phyloP scores from a whole-genome alignment of 2,113 vertebrate genomes.

The Poecilia latipinna region DNA sequence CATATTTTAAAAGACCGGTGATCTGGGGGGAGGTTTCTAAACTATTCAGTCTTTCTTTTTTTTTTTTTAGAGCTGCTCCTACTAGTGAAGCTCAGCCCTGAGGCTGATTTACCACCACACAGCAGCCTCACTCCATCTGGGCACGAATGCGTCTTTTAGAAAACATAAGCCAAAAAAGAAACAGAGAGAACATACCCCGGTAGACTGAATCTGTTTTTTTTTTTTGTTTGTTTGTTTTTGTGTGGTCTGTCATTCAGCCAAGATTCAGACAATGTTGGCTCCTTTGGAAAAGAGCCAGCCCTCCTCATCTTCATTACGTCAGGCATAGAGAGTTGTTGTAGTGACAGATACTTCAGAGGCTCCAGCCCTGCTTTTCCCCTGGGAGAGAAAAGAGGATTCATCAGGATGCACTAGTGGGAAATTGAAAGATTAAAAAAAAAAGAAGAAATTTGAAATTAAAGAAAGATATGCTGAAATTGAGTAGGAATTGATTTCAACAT shows the following conservation, averaged over 20 bases:
- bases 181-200: constrained; percentile 3
- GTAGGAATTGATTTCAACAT: neutral
- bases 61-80: constrained; percentile 61
- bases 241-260: constrained; percentile 41
- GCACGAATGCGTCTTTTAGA: constrained; percentile 33
- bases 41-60: constrained; percentile 58
- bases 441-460: neutral
- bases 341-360: constrained; percentile 65
- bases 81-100: constrained; percentile 42
- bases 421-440: neutral
- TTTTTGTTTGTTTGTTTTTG: neutral
- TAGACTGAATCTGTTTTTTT: constrained; percentile 29
- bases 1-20: constrained; percentile 71
- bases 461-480: neutral
- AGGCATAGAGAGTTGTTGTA: constrained; percentile 46
- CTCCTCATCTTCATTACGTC: constrained; percentile 66
- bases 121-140: constrained; percentile 26
- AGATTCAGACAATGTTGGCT: constrained; percentile 44
- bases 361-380: constrained; percentile 39
- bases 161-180: neutral
- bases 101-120: constrained; percentile 68
- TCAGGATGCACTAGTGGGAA: neutral
- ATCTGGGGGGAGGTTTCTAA: constrained; percentile 57
- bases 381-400: constrained; percentile 33
- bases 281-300: constrained; percentile 58